Evolutionary conservation across 1,140 invertebrate genomes (phyloP).

Genomic region (Caenorhabditis tropicalis): DNA sequence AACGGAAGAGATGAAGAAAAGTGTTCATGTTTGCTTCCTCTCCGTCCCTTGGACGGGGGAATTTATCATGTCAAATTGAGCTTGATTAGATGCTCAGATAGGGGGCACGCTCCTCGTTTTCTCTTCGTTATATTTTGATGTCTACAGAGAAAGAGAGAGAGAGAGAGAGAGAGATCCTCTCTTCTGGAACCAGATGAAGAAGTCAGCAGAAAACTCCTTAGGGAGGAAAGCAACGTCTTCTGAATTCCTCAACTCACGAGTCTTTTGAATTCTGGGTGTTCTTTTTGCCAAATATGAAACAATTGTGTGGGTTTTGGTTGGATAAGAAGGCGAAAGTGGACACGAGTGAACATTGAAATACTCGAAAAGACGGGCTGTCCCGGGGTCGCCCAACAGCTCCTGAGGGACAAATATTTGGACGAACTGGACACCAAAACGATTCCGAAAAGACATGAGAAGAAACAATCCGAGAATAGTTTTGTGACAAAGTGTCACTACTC

Average conservation of each 20-base stretch:
- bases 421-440: constrained; percentile 15
- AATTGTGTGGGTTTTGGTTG: background rate
- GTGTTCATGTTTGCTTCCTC: constrained; percentile 26
- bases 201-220: background rate
- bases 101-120: constrained; percentile 6
- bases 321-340: background rate
- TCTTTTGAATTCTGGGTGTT: background rate
- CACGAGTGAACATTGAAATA: constrained; percentile 26
- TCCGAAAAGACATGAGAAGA: background rate
- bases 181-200: too few relatives aligned
- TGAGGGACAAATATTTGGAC: constrained; percentile 22
- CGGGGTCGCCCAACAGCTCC: constrained; percentile 13
- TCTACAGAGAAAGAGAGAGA: background rate
- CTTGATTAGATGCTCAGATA: constrained; percentile 42
- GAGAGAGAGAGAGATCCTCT: background rate
- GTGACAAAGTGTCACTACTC: constrained; percentile 32
- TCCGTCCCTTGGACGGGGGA: background rate
- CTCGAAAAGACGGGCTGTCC: background rate
- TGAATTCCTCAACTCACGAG: constrained; percentile 26
- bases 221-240: background rate
- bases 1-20: background rate
- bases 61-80: constrained; percentile 35
- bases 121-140: constrained; percentile 34
- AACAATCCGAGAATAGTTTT: constrained; percentile 35
- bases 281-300: background rate